These are phyloP conservation scores for Tenualosa ilisha DNA, from an alignment of 2,797 vertebrate genomes.

Conservation along the genomic window DNA sequence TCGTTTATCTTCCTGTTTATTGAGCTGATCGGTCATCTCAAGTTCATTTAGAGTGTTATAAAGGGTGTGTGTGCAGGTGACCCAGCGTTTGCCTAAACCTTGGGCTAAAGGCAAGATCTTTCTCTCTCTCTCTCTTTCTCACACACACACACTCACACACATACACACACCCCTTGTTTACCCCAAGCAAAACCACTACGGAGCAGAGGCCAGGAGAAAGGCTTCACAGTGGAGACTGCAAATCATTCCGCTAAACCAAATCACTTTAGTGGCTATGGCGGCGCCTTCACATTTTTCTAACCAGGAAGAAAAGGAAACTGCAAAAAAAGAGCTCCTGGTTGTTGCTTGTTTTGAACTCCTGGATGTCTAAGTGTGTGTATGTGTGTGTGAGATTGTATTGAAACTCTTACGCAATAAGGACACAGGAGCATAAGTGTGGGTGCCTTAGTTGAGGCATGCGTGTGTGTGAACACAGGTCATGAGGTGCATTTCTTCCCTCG, in stretches of 20 bases:
- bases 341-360: neutral
- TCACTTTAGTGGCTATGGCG: conserved; percentile 59
- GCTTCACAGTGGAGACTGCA: conserved; percentile 66
- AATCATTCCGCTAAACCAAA: conserved; percentile 50
- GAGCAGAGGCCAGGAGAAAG: conserved; percentile 69
- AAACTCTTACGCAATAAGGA: neutral
- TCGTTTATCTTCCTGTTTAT: conserved; percentile 53
- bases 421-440: neutral
- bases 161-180: conserved; percentile 53
- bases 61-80: conserved; percentile 40
- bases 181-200: conserved; percentile 64
- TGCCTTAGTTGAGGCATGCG: neutral
- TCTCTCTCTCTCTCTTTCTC: conserved; percentile 24
- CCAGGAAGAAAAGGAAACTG: conserved; percentile 15
- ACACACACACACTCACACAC: conserved; percentile 48
- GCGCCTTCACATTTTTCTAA: conserved; percentile 63
- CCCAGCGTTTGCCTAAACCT: conserved; percentile 60
- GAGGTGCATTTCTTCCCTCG: neutral
- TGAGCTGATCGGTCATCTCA: conserved; percentile 29
- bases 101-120: conserved; percentile 66
- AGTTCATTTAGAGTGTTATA: conserved; percentile 37
- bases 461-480: neutral
- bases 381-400: neutral
- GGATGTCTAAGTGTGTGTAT: neutral
- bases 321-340: neutral